Base-by-base conservation (phyloP, 2,797 vertebrate species). In the Catamblyrhynchus diadema region DNA sequence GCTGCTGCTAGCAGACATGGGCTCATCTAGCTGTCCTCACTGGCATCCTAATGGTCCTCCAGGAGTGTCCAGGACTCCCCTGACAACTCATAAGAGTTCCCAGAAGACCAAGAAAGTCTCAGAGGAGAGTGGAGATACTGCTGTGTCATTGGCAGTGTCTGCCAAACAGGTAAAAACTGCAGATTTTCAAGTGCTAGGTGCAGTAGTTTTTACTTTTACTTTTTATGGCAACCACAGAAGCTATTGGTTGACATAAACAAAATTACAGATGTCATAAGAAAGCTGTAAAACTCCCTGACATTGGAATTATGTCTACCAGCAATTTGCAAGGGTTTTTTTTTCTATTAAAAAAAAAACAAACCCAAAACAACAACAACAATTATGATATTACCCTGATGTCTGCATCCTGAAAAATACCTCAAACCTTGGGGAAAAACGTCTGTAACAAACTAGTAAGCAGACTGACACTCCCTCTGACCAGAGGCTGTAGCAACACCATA, bases 1-100 rank as follows among this genome's bases (percentile, higher is more conserved):
- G 60, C 23, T 75, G 20, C 22, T 62, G 30, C 23, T 30, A 69
- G 37, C n/a, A 81, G 54, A 30, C 24, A 51, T 2, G 1, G 33
- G 24, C 15, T 44, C 27, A 8, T 35, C 32, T 33, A 35, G 13
- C 22, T 37, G 16, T 53, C n/a, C 27, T 81, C 42, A 48, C 8
- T 35, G 32, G 12, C 25, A 66, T 12, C 12, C 10, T 10, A 28
- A 27, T 0, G 0, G 20, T 74, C 27, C 10, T 50, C n/a, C 18
- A 41, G 37, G 30, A 8, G 10, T 28, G 79, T 45, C 30, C 23
- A 39, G 27, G 41, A 74, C 35, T 74, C 5, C n/a, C 44, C 6
- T 50, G 25, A 74, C 7, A 39, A 74, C 10, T 17, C 14, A 4
- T 21, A 32, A 53, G 21, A 47, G 8, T 8, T 57, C 8, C 24